Evolutionary conservation across 2,888 invertebrate genomes (phyloP), one percentile per base, ranked within the genome.

Genomic region (Macrosoma leucophasiata): DNA sequence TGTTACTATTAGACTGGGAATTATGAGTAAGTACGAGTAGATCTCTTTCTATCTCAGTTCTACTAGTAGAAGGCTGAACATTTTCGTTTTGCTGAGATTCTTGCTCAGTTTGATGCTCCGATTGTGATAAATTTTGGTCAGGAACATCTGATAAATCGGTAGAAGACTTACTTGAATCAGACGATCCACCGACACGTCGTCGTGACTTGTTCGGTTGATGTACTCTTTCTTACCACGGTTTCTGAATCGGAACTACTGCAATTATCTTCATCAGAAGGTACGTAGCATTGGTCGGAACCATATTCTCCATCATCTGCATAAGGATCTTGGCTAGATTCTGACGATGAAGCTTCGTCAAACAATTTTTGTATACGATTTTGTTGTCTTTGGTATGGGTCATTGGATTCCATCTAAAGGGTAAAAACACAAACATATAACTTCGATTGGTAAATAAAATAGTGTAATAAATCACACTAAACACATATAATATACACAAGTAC

Each of bases 251-350:
- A 41, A 36, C 36, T 41, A 29, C 20, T 27, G 15, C 30, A 36
- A 36, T 31, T 30, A 26, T 30, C 31, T 23, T 31, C 35, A 30
- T 23, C 26, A 26, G 29, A 35, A 25, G 25, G 35, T 30, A 26
- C 20, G 24, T 41, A 38, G 29, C 29, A 20, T 33, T 33, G 26
- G 38, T 41, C 33, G 17, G 32, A 29, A 21, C 41, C 41, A 25
- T 30, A 32, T 32, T 32, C 38, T 28, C 41, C 41, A 38, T 42
- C 42, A 31, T 43, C 42, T 22, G 37, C 41, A 35, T 24, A 38
- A 26, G 37, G 38, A 29, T 41, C 41, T 33, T 41, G 21, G 29
- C 38, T 42, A 17, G 42, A 42, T 30, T 42, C 38, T 26, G 42
- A 26, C 13, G 42, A 25, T 21, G 36, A 36, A 36, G 33, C 42